Evolutionary conservation across 1,140 invertebrate genomes (phyloP), one percentile per base, ranked within the genome.

Genomic region (Conus ventricosus): DNA sequence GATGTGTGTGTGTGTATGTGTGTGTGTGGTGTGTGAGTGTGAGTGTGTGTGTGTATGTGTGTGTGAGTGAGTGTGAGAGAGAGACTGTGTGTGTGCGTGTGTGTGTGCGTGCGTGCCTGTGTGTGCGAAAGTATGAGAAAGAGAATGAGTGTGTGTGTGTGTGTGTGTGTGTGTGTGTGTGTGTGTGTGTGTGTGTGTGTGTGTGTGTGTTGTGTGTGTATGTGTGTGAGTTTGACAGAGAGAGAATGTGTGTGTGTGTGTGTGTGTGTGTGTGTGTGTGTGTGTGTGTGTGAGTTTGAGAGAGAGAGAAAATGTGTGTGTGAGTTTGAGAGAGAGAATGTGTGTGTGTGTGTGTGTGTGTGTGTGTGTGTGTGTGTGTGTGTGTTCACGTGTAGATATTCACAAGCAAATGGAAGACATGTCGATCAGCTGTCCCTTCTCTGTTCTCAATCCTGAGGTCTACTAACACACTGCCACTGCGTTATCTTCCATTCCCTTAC

Each of bases 1-100:
- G 27, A 27, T 3, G 80, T 81, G 80, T 81, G 80, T 54, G 80
- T 54, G 80, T 54, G 80, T 81, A 51, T 54, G 80, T 81, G 80
- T 54, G 80, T 81, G 80, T 54, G 80, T 81, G 80, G 80, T 81
- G 76, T 81, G 80, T 81, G 80, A 54, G 78, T 81, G 78, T 53
- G 78, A 54, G 78, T 81, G 78, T 81, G 78, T 81, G 78, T 81
- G 78, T 81, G 78, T 54, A n/a, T 81, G 78, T 81, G 51, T 81
- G 78, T 81, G 78, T 81, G 78, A 17, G 78, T 81, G 78, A 54
- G 78, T 53, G 39, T 53, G 27, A 6, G 39, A 54, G 78, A 54
- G 39, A 6, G 27, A 10, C 51, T 81, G 75, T 78, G 75, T 78
- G 75, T 78, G 75, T 71, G 75, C 7, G 75, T 78, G 75, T 78